Base-by-base conservation (phyloP, 2,888 invertebrate genomes). In the Acrobasis suavella region DNA sequence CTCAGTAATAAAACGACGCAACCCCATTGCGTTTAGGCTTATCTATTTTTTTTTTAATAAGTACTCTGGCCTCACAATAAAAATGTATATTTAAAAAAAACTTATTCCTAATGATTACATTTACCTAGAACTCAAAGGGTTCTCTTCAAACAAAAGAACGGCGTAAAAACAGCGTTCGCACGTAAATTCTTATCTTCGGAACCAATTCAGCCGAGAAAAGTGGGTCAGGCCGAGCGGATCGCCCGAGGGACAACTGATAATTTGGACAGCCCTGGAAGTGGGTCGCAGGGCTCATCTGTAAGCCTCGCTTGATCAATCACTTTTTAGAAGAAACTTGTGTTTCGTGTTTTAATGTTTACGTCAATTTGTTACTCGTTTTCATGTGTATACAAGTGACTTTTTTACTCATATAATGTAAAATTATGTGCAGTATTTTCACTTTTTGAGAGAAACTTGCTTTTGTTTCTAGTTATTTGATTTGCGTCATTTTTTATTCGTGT, bases 191-290 rank as follows among this genome's bases (percentile, higher is more conserved):
- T 59, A 59, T 59, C 50, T 59, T 59, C 37, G 49, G 46, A 3
- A 59, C 32, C 49, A 50, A 50, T 60, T 32, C 37, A 16, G 16
- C 39, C 38, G 50, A 60, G 37, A 17, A 59, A 60, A 59, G 50
- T 60, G 59, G 59, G 59, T 59, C 58, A 50, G 50, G 15, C 50
- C 9, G 38, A 50, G 37, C 15, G 37, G 59, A 17, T 39, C 9
- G 59, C 59, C 59, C 59, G 16, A 60, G 59, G 59, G 59, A 60
- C 16, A 32, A 16, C 50, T 50, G 59, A 60, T 59, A 60, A 50
- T 60, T 38, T 17, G 37, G 49, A n/a, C 12, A 38, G 8, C 58
- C 50, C 17, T 32, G 37, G 59, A 60, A 60, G 14, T 50, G 14
- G 59, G 59, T 50, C 50, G 50, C 22, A 8, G 46, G 46, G 58